phyloP scores from a whole-genome alignment of 2,888 invertebrate species.

The Matsumyia berberina region DNA sequence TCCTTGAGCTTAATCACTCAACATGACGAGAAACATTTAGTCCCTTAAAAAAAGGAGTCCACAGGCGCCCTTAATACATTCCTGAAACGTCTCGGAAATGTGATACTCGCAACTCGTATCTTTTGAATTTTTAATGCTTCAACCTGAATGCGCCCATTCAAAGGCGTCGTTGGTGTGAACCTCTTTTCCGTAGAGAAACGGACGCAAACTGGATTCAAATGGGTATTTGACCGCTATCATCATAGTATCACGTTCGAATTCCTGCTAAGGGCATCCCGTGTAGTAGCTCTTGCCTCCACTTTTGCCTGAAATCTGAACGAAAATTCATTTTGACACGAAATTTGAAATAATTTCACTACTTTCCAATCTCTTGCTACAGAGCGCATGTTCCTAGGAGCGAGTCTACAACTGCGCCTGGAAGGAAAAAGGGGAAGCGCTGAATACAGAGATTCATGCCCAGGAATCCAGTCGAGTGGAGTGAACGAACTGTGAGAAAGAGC shows the following conservation, averaged over 20 bases:
- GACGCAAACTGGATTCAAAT: slow-evolving; percentile 25
- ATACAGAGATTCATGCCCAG: slow-evolving; percentile 64
- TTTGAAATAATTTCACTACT: not conserved
- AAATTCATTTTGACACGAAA: slow-evolving; percentile 47
- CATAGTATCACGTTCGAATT: slow-evolving; percentile 3
- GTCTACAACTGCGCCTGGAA: slow-evolving; percentile 34
- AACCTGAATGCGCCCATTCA: slow-evolving; percentile 61
- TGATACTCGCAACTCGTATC: slow-evolving; percentile 47
- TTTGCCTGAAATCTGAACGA: slow-evolving; percentile 41
- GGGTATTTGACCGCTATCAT: slow-evolving; percentile 19
- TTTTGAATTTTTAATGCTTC: slow-evolving; percentile 66
- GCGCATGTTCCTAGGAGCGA: slow-evolving; percentile 55
- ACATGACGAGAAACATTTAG: slow-evolving; percentile 48
- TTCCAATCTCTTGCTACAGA: slow-evolving; percentile 1
- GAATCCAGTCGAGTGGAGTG: slow-evolving; percentile 62
- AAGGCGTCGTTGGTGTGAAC: slow-evolving; percentile 35
- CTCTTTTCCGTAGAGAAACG: slow-evolving; percentile 7
- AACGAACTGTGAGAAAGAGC: slow-evolving; percentile 67
- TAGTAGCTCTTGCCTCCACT: slow-evolving; percentile 10
- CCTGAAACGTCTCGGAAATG: slow-evolving; percentile 68
- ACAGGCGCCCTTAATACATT: slow-evolving; percentile 52
- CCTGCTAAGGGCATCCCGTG: slow-evolving; percentile 6
- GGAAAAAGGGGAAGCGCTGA: slow-evolving; percentile 65
- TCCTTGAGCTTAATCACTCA: slow-evolving; percentile 59
- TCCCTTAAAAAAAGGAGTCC: slow-evolving; percentile 14